Evolutionary conservation across 2,797 vertebrate species (phyloP).

Genomic region (Erpetoichthys calabaricus): DNA sequence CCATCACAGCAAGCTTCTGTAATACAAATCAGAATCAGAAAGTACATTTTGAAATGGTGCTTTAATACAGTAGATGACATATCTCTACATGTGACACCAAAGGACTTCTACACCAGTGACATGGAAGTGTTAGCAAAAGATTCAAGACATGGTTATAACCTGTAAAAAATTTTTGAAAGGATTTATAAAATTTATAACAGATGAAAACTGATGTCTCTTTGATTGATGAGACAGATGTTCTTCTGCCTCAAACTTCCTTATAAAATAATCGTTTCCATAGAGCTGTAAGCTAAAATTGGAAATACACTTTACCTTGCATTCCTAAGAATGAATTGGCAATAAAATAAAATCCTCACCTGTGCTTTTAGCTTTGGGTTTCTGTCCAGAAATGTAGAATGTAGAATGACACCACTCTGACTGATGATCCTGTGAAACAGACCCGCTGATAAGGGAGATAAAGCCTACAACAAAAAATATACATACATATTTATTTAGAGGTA

Average conservation of each 20-base stretch:
- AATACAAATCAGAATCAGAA: constrained; percentile 3
- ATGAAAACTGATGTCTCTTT: background rate
- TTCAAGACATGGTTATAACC: no score
- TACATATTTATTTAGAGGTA: no score
- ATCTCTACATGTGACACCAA: no score
- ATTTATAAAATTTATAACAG: no score
- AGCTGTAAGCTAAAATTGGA: no score
- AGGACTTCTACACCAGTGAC: background rate
- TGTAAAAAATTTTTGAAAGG: no score
- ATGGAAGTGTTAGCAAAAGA: background rate
- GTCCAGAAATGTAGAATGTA: background rate
- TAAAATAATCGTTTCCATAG: no score
- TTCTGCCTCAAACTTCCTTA: no score
- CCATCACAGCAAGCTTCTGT: constrained; percentile 22
- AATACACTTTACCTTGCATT: background rate
- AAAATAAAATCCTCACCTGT: background rate
- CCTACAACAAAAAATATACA: background rate
- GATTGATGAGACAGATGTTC: no score
- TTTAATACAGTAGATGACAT: no score
- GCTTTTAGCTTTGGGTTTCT: background rate
- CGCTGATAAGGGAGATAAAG: constrained; percentile 27
- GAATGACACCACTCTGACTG: constrained; percentile 28
- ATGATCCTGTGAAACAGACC: constrained; percentile 35
- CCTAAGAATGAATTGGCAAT: background rate
- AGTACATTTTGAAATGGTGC: no score